phyloP scores from a whole-genome alignment of 2,888 invertebrate species.

The Brachyopa scutellaris region DNA sequence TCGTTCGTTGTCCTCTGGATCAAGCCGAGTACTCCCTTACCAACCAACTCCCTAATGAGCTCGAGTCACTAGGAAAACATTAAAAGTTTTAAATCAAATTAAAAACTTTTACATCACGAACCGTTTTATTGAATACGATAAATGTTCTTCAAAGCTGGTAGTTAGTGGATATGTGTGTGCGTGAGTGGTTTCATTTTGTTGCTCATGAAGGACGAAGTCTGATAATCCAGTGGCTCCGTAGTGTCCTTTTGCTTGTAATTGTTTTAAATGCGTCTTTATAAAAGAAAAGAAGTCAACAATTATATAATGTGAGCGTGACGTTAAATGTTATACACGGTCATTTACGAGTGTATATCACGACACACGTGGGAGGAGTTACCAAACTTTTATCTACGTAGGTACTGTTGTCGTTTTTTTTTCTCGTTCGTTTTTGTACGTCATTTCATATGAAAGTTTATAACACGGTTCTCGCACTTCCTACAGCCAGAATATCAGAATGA shows the following conservation, averaged over 20 bases:
- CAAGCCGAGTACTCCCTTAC: background rate
- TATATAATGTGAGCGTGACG: conserved; percentile 18
- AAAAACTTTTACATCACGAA: conserved; percentile 61
- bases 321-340: conserved; percentile 26
- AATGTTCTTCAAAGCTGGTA: conserved; percentile 20
- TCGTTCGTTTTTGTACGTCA: conserved; percentile 9
- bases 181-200: background rate
- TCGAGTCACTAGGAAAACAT: conserved; percentile 27
- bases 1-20: background rate
- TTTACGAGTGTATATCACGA: conserved; percentile 11
- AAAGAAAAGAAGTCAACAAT: conserved; percentile 12
- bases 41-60: conserved; percentile 44
- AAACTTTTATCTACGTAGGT: conserved; percentile 29
- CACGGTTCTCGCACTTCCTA: background rate
- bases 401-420: conserved; percentile 3
- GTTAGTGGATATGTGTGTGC: background rate
- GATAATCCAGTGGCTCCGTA: conserved; percentile 6
- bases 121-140: conserved; percentile 59
- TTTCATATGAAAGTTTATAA: conserved; percentile 7
- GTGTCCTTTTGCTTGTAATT: conserved; percentile 23
- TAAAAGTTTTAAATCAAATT: conserved; percentile 61
- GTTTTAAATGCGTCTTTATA: conserved; percentile 25
- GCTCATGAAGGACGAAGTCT: background rate
- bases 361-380: background rate
- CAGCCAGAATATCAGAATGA: background rate